Base-by-base conservation (phyloP, 35 echinoderm and acorn worm species). In the Heliocidaris tuberculata region DNA sequence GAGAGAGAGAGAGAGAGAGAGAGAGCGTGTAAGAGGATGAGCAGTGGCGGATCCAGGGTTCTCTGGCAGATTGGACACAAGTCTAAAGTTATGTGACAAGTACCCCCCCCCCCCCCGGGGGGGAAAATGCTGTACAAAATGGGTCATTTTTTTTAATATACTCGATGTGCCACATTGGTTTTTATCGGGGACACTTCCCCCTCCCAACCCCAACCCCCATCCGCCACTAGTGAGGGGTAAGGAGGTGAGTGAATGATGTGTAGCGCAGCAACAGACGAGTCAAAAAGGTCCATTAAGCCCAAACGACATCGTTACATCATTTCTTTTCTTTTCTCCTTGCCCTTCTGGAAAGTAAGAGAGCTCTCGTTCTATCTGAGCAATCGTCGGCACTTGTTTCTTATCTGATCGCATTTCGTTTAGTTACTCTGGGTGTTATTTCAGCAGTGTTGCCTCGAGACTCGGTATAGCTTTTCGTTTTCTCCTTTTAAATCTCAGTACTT, bases 401-500 rank as follows among this genome's bases (percentile, higher is more conserved):
- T 27, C 65, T 78, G 31, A 89, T 89, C 87, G 87, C 87, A 32
- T 89, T 89, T 89, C 87, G 87, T 89, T 89, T 89, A 32, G 47
- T 89, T 89, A 89, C 87, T 48, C 47, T 89, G 13, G 31, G 87
- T 89, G 87, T 89, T 89, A 47, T 89, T 89, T 32, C 87, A 89
- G 87, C 87, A 47, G 87, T 89, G 31, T 89, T 15, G 87, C 87
- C 87, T 89, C 31, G 87, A 24, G 87, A 89, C 65, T 78, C 65
- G 19, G 27, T 78, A n/a, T 78, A 24, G 65, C 65, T 78, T 78
- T 78, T 78, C 65, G 19, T 78, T 78, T 70, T n/a, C 27, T 60
- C 65, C 27, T 78, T n/a, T 78, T 78, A 78, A 78, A 78, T 78
- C 65, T 27, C 27, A 78, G 65, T n/a, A 78, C 65, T 78, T 78